phyloP scores from a whole-genome alignment of 2,888 invertebrate genomes.

The Tenthredo amoena region DNA sequence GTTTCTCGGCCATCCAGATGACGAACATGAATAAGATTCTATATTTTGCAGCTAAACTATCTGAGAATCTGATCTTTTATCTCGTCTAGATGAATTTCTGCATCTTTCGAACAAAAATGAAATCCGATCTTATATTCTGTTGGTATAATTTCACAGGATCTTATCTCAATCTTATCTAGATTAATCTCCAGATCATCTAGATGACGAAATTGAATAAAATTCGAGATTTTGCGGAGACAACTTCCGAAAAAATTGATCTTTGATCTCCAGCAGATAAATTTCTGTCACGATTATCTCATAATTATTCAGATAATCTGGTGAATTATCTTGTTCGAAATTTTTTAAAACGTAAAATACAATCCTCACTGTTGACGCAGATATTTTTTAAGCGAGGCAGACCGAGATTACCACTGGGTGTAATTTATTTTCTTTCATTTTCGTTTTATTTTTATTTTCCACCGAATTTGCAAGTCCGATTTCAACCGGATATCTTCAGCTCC shows the following conservation, averaged over 20 bases:
- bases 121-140: too few relatives aligned
- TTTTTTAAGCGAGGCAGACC: neutral
- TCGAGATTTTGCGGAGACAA: too few relatives aligned
- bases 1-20: neutral
- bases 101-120: neutral
- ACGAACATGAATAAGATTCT: neutral
- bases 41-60: too few relatives aligned
- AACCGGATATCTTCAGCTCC: constrained; percentile 26
- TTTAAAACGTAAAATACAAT: neutral
- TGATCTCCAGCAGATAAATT: too few relatives aligned
- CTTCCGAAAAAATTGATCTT: too few relatives aligned
- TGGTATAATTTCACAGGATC: too few relatives aligned
- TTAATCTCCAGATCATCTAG: neutral
- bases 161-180: neutral
- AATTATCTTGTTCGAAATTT: neutral
- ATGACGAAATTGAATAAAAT: too few relatives aligned
- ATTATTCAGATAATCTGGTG: too few relatives aligned
- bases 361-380: neutral
- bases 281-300: too few relatives aligned
- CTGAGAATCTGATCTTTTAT: neutral
- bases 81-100: neutral
- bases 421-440: neutral
- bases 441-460: constrained; percentile 62
- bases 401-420: neutral
- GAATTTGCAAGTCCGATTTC: constrained; percentile 31